Evolutionary conservation across 2,888 invertebrate genomes (phyloP).

Genomic region (Hydraecia micacea): DNA sequence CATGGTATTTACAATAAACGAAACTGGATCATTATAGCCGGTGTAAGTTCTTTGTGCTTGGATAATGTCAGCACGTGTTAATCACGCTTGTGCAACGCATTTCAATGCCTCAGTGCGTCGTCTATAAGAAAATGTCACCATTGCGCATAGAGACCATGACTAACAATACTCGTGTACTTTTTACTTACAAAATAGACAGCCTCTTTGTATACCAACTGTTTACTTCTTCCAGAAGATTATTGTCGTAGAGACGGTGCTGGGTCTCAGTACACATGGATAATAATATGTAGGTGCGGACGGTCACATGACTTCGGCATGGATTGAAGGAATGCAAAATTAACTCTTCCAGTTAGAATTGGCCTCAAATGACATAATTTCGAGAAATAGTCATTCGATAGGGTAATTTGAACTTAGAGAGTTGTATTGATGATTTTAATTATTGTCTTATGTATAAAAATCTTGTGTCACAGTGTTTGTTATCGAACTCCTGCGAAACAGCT

Average conservation of each 20-base stretch:
- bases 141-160: slow-evolving; percentile 40
- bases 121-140: slow-evolving; percentile 57
- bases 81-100: slow-evolving; percentile 34
- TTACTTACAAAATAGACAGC: background rate
- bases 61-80: slow-evolving; percentile 55
- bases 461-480: no score
- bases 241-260: background rate
- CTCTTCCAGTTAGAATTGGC: no score
- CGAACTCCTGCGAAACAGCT: no score
- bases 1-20: background rate
- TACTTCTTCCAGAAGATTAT: background rate
- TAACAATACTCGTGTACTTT: slow-evolving; percentile 2
- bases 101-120: slow-evolving; percentile 44
- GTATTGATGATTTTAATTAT: no score
- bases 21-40: slow-evolving; percentile 15
- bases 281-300: background rate
- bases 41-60: slow-evolving; percentile 37
- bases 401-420: no score
- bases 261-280: no score
- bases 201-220: background rate
- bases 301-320: background rate
- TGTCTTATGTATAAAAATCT: no score
- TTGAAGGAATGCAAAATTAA: no score
- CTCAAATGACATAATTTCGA: no score
- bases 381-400: no score